Conservation (phyloP, 1,140 invertebrate species). For the Drosophila repletoides region DNA sequence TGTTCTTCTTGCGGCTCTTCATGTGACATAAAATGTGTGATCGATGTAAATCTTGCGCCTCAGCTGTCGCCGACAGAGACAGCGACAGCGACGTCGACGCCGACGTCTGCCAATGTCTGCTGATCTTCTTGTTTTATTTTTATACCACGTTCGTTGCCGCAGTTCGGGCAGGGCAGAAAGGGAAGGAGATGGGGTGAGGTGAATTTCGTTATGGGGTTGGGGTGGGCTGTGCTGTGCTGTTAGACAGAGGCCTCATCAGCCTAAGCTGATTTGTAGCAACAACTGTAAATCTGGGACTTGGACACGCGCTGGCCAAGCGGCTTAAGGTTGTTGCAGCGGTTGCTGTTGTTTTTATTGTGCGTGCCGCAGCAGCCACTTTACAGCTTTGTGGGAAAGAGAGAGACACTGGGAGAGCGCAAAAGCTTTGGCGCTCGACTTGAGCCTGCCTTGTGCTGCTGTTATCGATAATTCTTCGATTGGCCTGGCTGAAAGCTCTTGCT, state of each 20-base stretch:
- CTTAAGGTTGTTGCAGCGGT: conserved; percentile 42
- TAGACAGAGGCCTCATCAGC: conserved; percentile 28
- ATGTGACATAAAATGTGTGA: conserved; percentile 80
- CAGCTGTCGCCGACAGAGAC: conserved; percentile 53
- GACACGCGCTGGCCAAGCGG: conserved; percentile 28
- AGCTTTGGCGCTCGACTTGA: too few species aligned
- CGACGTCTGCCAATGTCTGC: conserved; percentile 38
- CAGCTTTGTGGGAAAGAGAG: conserved; percentile 44
- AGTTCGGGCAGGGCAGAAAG: neutral
- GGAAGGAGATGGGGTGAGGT: too few species aligned
- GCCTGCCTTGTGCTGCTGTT: too few species aligned
- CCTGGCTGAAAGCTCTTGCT: too few species aligned
- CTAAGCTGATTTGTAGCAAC: conserved; percentile 65
- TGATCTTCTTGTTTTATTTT: conserved; percentile 67
- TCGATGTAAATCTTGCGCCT: conserved; percentile 71
- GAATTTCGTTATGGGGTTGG: too few species aligned
- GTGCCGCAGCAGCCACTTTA: conserved; percentile 34
- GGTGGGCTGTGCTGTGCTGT: neutral
- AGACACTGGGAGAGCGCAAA: too few species aligned
- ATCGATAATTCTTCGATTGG: too few species aligned
- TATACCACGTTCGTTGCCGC: conserved; percentile 50
- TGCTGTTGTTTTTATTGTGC: conserved; percentile 42
- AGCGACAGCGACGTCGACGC: neutral
- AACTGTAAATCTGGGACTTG: conserved; percentile 67
- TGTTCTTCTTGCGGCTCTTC: conserved; percentile 39